phyloP scores from a whole-genome alignment of 2,888 invertebrate genomes.

The Synergus gifuensis region DNA sequence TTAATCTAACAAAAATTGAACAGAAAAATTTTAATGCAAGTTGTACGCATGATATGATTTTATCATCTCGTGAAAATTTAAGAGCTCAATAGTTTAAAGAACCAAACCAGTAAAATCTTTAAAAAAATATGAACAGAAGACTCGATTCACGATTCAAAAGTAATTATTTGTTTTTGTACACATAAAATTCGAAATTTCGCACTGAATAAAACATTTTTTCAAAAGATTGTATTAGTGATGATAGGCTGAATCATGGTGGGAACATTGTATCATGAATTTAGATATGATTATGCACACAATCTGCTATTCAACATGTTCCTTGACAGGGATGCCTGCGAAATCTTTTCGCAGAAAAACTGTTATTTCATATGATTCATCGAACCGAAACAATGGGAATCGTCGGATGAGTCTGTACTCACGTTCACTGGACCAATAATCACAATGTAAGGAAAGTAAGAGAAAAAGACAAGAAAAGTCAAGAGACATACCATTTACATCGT shows the following conservation, averaged over 20 bases:
- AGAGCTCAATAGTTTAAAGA: no score
- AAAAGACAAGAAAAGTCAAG: neutral
- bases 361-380: constrained; percentile 24
- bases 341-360: constrained; percentile 21
- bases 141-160: no score
- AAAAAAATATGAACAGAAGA: no score
- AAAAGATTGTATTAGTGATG: neutral
- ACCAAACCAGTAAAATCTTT: no score
- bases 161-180: no score
- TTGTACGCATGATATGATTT: no score
- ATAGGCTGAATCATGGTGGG: neutral
- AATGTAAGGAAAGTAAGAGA: neutral
- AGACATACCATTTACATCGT: neutral
- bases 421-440: constrained; percentile 15
- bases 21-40: neutral
- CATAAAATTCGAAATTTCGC: no score
- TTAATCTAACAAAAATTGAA: neutral
- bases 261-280: constrained; percentile 19
- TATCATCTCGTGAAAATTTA: no score
- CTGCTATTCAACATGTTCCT: constrained; percentile 29
- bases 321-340: constrained; percentile 25
- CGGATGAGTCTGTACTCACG: constrained; percentile 19
- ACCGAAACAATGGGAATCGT: constrained; percentile 38
- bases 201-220: neutral
- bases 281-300: constrained; percentile 26